These are phyloP conservation scores for Styela plicata DNA, from an alignment of 23 tunicate species.

Conservation along the genomic window DNA sequence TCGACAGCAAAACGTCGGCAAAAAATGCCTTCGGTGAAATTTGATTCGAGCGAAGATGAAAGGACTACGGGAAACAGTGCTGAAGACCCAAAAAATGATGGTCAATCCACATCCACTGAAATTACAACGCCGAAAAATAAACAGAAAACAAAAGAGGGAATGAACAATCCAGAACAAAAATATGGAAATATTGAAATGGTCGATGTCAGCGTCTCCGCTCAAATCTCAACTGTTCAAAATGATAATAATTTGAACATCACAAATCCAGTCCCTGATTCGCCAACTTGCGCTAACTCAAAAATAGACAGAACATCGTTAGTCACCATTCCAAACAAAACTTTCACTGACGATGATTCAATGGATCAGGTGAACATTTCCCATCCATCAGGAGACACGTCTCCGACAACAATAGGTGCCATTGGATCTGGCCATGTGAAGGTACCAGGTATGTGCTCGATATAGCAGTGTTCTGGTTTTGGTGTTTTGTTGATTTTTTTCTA, in stretches of 20 bases:
- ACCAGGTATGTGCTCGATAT: too few relatives aligned
- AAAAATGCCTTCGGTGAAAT: not conserved
- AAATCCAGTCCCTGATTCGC: too few relatives aligned
- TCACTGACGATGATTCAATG: not conserved
- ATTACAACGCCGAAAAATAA: not conserved
- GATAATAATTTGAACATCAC: not conserved
- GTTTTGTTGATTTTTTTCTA: too few relatives aligned
- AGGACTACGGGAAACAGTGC: not conserved
- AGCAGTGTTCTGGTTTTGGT: too few relatives aligned
- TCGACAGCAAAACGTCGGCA: not conserved
- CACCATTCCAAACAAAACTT: not conserved
- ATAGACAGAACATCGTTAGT: not conserved
- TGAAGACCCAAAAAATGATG: not conserved
- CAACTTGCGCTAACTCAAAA: too few relatives aligned
- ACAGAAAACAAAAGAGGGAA: not conserved
- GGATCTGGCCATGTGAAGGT: too few relatives aligned
- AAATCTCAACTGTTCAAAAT: not conserved
- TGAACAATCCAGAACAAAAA: not conserved
- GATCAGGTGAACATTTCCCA: not conserved
- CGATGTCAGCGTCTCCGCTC: not conserved
- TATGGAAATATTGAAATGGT: not conserved
- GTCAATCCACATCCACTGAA: too few relatives aligned
- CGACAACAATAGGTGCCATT: too few relatives aligned
- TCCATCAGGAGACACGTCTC: not conserved
- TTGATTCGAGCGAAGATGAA: constrained; percentile 19